phyloP scores from a whole-genome alignment of 2,113 vertebrate species.

The Glaucomys volans region DNA sequence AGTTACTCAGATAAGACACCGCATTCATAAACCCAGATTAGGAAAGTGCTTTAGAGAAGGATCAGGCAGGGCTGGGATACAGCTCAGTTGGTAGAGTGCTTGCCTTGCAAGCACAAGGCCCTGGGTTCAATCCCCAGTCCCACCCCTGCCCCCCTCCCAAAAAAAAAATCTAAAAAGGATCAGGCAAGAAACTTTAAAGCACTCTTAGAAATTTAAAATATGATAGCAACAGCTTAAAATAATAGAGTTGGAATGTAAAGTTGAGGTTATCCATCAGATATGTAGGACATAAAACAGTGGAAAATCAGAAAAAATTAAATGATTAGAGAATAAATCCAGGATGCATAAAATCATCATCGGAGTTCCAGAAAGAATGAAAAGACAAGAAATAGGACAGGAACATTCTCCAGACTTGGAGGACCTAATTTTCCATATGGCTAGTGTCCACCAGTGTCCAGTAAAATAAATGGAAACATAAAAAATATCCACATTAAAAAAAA shows the following conservation, averaged over 20 bases:
- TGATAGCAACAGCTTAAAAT: background rate
- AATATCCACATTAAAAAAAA: background rate
- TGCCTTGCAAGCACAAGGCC: too few species aligned
- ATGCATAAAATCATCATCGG: slow-evolving; percentile 2
- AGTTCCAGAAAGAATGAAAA: slow-evolving; percentile 20
- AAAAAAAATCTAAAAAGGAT: too few species aligned
- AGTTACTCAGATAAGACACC: background rate
- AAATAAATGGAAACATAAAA: background rate
- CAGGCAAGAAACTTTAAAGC: slow-evolving; percentile 7
- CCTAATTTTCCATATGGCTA: slow-evolving; percentile 24
- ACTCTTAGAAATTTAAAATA: slow-evolving; percentile 31
- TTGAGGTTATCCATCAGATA: background rate
- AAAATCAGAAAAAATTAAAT: background rate
- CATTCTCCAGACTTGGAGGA: background rate
- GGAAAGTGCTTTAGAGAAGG: background rate
- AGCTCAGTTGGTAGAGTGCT: too few species aligned
- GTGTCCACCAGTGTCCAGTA: background rate
- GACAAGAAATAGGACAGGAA: background rate
- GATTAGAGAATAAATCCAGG: slow-evolving; percentile 17
- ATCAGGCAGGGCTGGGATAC: too few species aligned
- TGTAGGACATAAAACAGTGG: background rate
- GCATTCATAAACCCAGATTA: background rate
- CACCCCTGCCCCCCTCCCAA: too few species aligned
- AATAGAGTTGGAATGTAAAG: background rate
- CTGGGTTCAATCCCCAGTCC: too few species aligned